Evolutionary conservation across 1,140 invertebrate species (phyloP).

Genomic region (Drepana arcuata): DNA sequence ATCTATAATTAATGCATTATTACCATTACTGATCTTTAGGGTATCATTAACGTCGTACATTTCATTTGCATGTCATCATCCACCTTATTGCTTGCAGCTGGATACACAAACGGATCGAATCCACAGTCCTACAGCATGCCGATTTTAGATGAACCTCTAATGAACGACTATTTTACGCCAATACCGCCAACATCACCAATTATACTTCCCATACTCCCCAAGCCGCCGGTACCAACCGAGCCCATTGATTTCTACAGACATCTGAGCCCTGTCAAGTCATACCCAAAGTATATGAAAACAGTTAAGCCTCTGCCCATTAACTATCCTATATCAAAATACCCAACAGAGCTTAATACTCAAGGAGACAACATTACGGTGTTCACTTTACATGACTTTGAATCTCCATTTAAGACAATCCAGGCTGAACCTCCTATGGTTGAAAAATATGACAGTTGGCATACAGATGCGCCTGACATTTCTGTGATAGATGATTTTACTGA

Average conservation of each 20-base stretch:
- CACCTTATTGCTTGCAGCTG: slow-evolving; percentile 54
- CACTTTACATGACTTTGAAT: slow-evolving; percentile 27
- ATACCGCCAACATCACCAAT: slow-evolving; percentile 26
- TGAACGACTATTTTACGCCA: slow-evolving; percentile 41
- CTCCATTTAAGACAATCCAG: slow-evolving; percentile 33
- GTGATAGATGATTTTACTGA: no score
- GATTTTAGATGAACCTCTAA: slow-evolving; percentile 17
- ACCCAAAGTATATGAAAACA: slow-evolving; percentile 33
- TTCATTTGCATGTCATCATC: slow-evolving; percentile 20
- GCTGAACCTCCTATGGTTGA: slow-evolving; percentile 24
- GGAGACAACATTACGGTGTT: slow-evolving; percentile 36
- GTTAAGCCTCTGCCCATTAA: slow-evolving; percentile 1
- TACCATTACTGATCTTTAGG: slow-evolving; percentile 3
- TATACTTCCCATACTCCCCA: slow-evolving; percentile 24
- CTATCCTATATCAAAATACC: not conserved
- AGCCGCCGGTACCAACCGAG: slow-evolving; percentile 27
- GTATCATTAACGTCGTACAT: no score
- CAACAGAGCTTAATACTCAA: slow-evolving; percentile 1
- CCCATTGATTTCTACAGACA: slow-evolving; percentile 33
- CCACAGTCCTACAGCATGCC: slow-evolving; percentile 27
- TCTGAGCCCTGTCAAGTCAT: slow-evolving; percentile 27
- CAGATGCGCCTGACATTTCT: slow-evolving; percentile 1
- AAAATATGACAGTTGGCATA: slow-evolving; percentile 16
- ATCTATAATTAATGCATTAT: not conserved
- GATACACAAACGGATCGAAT: slow-evolving; percentile 26